Percentiles rank a stretch among this genome's conserved stretches.
Conservation (phyloP, 2,797 vertebrate genomes). For the Acrocephalus scirpaceus region DNA sequence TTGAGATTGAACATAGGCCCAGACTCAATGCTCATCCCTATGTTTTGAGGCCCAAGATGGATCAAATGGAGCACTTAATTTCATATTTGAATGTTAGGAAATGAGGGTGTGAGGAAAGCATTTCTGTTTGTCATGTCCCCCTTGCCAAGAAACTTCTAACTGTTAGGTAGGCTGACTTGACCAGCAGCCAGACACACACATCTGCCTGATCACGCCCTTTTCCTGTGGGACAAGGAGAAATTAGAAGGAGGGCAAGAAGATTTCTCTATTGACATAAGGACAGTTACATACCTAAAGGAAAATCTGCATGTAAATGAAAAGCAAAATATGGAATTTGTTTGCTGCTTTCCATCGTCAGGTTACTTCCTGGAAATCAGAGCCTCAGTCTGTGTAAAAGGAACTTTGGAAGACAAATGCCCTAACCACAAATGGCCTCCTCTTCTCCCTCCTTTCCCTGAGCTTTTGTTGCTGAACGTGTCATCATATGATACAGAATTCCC, state of each 20-base stretch:
- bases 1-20: background rate
- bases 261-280: background rate
- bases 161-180: background rate
- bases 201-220: background rate
- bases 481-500: background rate
- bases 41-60: background rate
- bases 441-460: background rate
- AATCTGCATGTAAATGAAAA: background rate
- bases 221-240: background rate
- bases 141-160: background rate
- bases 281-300: background rate
- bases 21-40: background rate
- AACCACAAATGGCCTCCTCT: background rate
- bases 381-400: background rate
- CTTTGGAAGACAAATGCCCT: background rate
- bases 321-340: background rate
- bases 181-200: background rate
- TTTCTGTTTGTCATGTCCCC: background rate
- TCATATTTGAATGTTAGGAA: background rate
- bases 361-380: background rate
- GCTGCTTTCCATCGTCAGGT: background rate
- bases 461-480: background rate
- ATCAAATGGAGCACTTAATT: background rate
- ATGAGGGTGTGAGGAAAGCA: background rate
- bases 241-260: background rate